A percentile compares a stretch with the other conserved stretches of the same genome.
These are phyloP conservation scores for Pycnomerus fuliginosus DNA, from an alignment of 2,888 invertebrate genomes.

Conservation along the genomic window DNA sequence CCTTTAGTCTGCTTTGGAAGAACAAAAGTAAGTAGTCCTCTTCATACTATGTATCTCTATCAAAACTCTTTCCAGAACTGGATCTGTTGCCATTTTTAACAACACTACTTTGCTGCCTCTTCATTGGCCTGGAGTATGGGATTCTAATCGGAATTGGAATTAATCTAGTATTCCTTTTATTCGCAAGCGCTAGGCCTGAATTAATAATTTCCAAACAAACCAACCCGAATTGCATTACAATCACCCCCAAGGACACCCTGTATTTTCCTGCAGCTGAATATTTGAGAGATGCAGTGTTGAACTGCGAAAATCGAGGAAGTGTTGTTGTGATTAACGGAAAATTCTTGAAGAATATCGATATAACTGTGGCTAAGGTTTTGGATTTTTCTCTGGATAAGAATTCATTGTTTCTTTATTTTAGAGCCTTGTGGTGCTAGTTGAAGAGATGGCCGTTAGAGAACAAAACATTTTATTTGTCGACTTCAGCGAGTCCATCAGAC, in stretches of 20 bases:
- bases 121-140: conserved; percentile 65
- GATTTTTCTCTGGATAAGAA: conserved; percentile 1
- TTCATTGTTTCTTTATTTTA: conserved; percentile 1
- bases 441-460: conserved; percentile 5
- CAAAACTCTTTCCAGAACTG: conserved; percentile 52
- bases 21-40: conserved; percentile 67
- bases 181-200: conserved; percentile 57
- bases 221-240: conserved; percentile 46
- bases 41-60: neutral
- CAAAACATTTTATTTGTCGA: conserved; percentile 8
- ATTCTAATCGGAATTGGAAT: conserved; percentile 60
- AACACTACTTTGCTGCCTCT: conserved; percentile 60
- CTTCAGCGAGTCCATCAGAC: conserved; percentile 6
- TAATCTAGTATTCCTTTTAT: conserved; percentile 57
- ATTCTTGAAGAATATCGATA: conserved; percentile 60
- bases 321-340: conserved; percentile 55
- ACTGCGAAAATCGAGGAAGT: conserved; percentile 31
- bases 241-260: conserved; percentile 69
- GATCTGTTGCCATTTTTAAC: conserved; percentile 60
- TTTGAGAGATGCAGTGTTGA: conserved; percentile 57
- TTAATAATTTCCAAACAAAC: conserved; percentile 39
- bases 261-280: conserved; percentile 81
- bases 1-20: conserved; percentile 72
- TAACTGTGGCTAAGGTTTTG: conserved; percentile 60
- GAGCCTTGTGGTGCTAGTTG: conserved; percentile 10